A percentile compares a stretch with the other conserved stretches of the same genome.
Conservation (phyloP, 2,888 invertebrate species). For the Frankliniella intonsa region DNA sequence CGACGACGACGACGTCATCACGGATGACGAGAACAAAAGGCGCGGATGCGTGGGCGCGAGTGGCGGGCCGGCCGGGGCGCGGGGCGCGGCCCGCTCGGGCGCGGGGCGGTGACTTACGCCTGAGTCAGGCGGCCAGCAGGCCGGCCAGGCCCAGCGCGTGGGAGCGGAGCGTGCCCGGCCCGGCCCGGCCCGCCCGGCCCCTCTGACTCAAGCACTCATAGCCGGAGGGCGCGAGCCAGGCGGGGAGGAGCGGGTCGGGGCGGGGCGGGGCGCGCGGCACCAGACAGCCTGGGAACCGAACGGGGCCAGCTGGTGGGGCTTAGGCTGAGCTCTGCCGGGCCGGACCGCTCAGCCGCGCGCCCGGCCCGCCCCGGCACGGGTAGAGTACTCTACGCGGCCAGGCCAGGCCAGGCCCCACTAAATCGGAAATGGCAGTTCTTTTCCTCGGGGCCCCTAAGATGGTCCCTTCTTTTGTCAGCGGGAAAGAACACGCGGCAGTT, state of each 20-base stretch:
- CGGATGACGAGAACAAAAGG: background rate
- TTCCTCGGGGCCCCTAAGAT: too few relatives aligned
- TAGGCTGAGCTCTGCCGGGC: too few relatives aligned
- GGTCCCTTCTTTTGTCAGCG: too few relatives aligned
- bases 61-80: background rate
- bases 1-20: too few relatives aligned
- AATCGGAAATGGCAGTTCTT: too few relatives aligned
- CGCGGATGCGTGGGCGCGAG: background rate
- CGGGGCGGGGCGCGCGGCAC: background rate
- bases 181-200: background rate
- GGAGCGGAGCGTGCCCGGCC: slow-evolving; percentile 2
- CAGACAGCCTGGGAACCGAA: background rate
- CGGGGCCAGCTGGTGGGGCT: background rate
- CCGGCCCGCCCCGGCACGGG: too few relatives aligned
- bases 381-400: too few relatives aligned
- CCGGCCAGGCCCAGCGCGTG: background rate
- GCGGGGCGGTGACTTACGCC: background rate
- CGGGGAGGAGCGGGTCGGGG: background rate
- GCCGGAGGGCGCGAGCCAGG: slow-evolving; percentile 2
- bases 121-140: too few relatives aligned
- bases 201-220: background rate
- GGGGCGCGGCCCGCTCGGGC: background rate
- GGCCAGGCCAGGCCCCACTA: too few relatives aligned
- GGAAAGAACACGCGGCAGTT: too few relatives aligned
- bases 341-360: too few relatives aligned